Evolutionary conservation across 2,797 vertebrate genomes (phyloP).

Genomic region (Chaetodon trifasciatus): DNA sequence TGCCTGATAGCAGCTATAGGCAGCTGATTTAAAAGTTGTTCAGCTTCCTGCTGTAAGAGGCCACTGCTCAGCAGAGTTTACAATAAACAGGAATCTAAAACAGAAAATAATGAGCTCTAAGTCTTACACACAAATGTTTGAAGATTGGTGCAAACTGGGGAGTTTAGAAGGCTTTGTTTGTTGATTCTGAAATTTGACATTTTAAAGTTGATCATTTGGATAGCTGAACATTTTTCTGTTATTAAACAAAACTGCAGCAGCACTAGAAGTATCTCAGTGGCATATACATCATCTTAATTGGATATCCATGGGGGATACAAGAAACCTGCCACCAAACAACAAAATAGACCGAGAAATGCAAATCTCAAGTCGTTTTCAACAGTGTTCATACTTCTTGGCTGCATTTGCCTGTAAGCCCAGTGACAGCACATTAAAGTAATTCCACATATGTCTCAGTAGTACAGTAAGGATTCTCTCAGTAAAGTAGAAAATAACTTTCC

Average conservation of each 20-base stretch:
- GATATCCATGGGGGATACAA: slow-evolving; percentile 2
- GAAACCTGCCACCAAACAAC: slow-evolving; percentile 9
- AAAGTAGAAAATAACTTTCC: slow-evolving; percentile 26
- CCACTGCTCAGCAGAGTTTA: not conserved
- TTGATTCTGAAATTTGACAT: slow-evolving; percentile 29
- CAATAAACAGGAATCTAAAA: slow-evolving; percentile 11
- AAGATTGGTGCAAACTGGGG: not conserved
- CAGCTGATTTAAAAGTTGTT: slow-evolving; percentile 11
- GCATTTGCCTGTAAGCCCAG: not conserved
- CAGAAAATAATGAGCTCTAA: slow-evolving; percentile 45
- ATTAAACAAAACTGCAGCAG: slow-evolving; percentile 9
- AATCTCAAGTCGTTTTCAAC: slow-evolving; percentile 5
- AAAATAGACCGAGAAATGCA: slow-evolving; percentile 1
- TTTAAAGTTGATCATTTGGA: slow-evolving; percentile 29
- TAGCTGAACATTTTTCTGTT: slow-evolving; percentile 13
- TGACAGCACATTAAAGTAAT: slow-evolving; percentile 7
- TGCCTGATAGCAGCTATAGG: too few relatives aligned
- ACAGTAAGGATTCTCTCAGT: not conserved
- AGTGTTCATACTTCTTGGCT: not conserved
- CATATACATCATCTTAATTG: slow-evolving; percentile 41
- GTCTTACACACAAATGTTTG: not conserved
- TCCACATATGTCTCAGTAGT: not conserved
- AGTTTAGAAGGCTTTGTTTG: slow-evolving; percentile 2
- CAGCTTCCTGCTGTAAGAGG: not conserved
- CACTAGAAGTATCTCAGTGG: slow-evolving; percentile 1